Conservation (phyloP, 2,888 invertebrate species). For the Andrena camellia region DNA sequence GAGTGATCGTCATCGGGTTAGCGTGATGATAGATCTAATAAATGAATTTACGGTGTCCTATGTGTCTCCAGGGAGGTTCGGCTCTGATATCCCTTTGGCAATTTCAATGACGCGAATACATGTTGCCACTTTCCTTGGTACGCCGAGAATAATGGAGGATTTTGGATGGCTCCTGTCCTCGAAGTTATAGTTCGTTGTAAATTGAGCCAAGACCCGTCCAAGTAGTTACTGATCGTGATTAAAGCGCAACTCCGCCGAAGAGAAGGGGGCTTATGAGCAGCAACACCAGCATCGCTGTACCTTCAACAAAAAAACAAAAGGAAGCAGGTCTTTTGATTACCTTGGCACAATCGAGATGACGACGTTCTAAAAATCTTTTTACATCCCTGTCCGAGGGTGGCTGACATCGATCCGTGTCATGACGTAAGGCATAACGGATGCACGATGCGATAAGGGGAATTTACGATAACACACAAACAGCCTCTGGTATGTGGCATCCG, state of each 20-base stretch:
- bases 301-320: constrained; percentile 56
- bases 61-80: constrained; percentile 48
- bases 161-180: constrained; percentile 63
- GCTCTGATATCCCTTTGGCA: constrained; percentile 53
- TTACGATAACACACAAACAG: constrained; percentile 28
- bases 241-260: constrained; percentile 58
- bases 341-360: constrained; percentile 29
- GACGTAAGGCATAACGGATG: constrained; percentile 25
- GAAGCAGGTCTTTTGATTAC: constrained; percentile 32
- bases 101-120: constrained; percentile 60
- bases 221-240: constrained; percentile 64
- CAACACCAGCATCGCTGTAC: constrained; percentile 47
- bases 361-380: constrained; percentile 24
- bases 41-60: constrained; percentile 37
- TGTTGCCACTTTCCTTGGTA: constrained; percentile 60
- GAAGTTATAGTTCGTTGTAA: constrained; percentile 73
- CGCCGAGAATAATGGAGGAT: constrained; percentile 49
- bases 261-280: constrained; percentile 54
- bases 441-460: constrained; percentile 22
- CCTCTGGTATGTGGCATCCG: constrained; percentile 7
- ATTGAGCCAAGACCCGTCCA: constrained; percentile 69
- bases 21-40: constrained; percentile 46
- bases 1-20: constrained; percentile 48
- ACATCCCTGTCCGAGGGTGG: not conserved
- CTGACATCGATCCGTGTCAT: not conserved